phyloP scores from a whole-genome alignment of 2,797 vertebrate species.

The Miichthys miiuy region DNA sequence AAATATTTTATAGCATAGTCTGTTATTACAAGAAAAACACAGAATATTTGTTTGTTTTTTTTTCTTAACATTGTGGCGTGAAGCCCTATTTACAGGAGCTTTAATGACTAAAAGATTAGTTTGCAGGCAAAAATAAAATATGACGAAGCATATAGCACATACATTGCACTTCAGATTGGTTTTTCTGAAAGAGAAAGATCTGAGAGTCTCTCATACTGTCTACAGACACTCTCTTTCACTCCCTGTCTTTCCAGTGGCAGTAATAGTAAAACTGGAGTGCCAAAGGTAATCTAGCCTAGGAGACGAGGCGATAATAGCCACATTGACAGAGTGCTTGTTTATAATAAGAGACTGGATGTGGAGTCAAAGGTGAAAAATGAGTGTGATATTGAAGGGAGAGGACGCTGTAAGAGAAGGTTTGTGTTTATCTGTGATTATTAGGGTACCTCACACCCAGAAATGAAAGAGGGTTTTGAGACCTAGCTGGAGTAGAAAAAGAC shows the following conservation, averaged over 20 bases:
- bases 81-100: background rate
- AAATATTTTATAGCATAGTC: slow-evolving; percentile 24
- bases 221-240: slow-evolving; percentile 39
- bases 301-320: slow-evolving; percentile 82
- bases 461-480: slow-evolving; percentile 49
- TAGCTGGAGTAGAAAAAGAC: slow-evolving; percentile 28
- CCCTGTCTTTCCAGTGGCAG: slow-evolving; percentile 44
- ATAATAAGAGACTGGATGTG: slow-evolving; percentile 82
- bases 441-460: slow-evolving; percentile 52
- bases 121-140: slow-evolving; percentile 2
- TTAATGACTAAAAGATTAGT: background rate
- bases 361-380: slow-evolving; percentile 87
- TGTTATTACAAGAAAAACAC: slow-evolving; percentile 23
- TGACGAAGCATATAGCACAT: background rate
- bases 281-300: slow-evolving; percentile 82
- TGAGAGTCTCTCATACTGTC: slow-evolving; percentile 48
- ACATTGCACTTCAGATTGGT: slow-evolving; percentile 44
- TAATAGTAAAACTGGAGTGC: slow-evolving; percentile 72
- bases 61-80: background rate
- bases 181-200: slow-evolving; percentile 47
- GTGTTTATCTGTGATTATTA: slow-evolving; percentile 74
- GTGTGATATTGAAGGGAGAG: slow-evolving; percentile 80
- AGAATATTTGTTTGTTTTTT: background rate
- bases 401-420: slow-evolving; percentile 64
- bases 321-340: slow-evolving; percentile 78